Percentiles rank a stretch among this genome's conserved stretches.
Conservation (phyloP, 2,797 vertebrate genomes). For the Phoxinus dragarum region DNA sequence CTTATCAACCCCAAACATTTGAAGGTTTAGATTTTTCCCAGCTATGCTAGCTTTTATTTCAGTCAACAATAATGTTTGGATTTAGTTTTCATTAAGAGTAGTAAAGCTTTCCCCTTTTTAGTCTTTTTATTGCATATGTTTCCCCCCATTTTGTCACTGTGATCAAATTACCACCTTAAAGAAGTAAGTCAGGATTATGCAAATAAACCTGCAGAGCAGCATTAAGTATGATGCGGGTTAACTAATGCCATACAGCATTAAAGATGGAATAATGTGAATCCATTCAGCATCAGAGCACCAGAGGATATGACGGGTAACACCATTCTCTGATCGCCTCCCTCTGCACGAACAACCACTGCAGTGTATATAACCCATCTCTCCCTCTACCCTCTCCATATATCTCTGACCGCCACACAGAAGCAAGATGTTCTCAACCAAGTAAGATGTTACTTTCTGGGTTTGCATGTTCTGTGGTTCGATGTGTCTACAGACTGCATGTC, state of each 20-base stretch:
- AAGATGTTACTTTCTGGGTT: slow-evolving; percentile 73
- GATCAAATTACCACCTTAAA: slow-evolving; percentile 29
- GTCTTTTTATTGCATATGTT: background rate
- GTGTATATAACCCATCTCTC: slow-evolving; percentile 56
- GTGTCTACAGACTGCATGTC: slow-evolving; percentile 77
- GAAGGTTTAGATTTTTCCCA: background rate
- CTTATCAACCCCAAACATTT: background rate
- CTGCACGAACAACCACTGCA: slow-evolving; percentile 32
- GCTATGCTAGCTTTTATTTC: background rate
- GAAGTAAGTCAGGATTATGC: slow-evolving; percentile 4
- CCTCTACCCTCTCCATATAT: slow-evolving; percentile 56
- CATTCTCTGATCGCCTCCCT: slow-evolving; percentile 20
- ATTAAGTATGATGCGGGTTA: background rate
- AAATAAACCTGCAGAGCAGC: slow-evolving; percentile 5
- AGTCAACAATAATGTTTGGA: background rate
- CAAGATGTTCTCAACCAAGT: slow-evolving; percentile 88
- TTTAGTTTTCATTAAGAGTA: background rate
- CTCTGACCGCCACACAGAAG: slow-evolving; percentile 78
- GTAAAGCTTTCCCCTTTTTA: background rate
- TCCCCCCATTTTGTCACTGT: background rate
- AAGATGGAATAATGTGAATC: slow-evolving; percentile 8
- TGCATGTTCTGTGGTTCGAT: slow-evolving; percentile 78
- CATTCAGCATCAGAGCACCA: slow-evolving; percentile 15
- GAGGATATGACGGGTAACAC: slow-evolving; percentile 17
- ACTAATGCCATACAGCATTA: slow-evolving; percentile 28